Conservation (phyloP, 2,797 vertebrate genomes). For the Liparis tanakae region DNA sequence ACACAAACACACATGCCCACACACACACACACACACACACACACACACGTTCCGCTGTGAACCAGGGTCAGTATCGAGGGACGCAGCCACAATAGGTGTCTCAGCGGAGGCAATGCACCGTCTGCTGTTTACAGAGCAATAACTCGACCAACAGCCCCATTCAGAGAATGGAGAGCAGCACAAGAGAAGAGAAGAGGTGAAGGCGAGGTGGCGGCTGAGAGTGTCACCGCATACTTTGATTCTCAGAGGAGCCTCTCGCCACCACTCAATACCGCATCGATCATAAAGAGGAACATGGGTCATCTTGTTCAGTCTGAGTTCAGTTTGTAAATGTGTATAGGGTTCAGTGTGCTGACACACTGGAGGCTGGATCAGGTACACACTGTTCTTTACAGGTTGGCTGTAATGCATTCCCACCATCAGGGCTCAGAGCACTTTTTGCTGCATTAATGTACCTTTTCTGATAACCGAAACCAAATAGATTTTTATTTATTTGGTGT, state of each 20-base stretch:
- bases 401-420: not conserved
- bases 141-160: not conserved
- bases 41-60: constrained; percentile 18
- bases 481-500: not conserved
- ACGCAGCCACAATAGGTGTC: not conserved
- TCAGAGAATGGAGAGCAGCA: constrained; percentile 3
- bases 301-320: not conserved
- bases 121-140: constrained; percentile 23
- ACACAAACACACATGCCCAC: too few relatives aligned
- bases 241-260: constrained; percentile 1
- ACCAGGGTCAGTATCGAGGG: constrained; percentile 10
- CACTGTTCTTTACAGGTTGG: not conserved
- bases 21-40: not conserved
- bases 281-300: not conserved
- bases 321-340: not conserved
- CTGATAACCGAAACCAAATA: not conserved
- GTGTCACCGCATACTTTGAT: not conserved
- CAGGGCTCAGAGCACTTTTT: not conserved
- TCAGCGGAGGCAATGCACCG: constrained; percentile 6
- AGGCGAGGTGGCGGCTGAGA: not conserved
- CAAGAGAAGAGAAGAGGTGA: constrained; percentile 12
- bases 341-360: not conserved
- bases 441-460: not conserved
- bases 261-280: not conserved
- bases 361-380: not conserved